Conservation (phyloP, 1,140 invertebrate genomes). For the Tribolium madens region DNA sequence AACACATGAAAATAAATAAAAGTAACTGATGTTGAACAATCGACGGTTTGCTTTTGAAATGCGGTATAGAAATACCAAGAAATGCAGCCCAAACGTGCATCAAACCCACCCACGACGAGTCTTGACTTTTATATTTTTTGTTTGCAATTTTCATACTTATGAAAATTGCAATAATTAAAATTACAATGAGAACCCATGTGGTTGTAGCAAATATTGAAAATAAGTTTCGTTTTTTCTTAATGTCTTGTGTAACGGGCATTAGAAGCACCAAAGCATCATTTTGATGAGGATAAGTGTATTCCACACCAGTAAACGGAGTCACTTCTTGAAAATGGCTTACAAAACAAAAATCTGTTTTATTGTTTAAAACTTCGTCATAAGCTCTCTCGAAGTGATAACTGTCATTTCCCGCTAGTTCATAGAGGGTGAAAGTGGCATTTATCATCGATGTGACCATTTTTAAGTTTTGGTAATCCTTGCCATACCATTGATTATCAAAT, state of each 20-base stretch:
- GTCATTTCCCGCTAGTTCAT: neutral
- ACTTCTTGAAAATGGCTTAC: slow-evolving; percentile 22
- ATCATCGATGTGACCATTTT: slow-evolving; percentile 4
- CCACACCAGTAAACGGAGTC: neutral
- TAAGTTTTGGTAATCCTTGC: slow-evolving; percentile 12
- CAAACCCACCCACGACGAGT: neutral
- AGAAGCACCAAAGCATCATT: slow-evolving; percentile 1
- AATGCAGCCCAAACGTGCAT: slow-evolving; percentile 2
- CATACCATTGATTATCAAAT: slow-evolving; percentile 16
- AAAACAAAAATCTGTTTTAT: slow-evolving; percentile 24
- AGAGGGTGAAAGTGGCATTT: slow-evolving; percentile 14
- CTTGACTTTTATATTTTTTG: neutral
- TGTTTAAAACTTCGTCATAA: neutral
- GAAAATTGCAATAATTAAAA: neutral
- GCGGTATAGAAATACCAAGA: neutral
- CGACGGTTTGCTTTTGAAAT: neutral
- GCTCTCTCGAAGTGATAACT: neutral
- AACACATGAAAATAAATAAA: neutral
- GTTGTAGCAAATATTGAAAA: neutral
- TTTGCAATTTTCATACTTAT: neutral
- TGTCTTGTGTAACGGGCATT: neutral
- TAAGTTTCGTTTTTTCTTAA: slow-evolving; percentile 2
- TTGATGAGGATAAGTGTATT: slow-evolving; percentile 2
- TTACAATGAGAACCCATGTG: neutral
- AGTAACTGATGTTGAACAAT: neutral